Base-by-base conservation (phyloP, 2,797 vertebrate genomes). In the Chanos chanos region DNA sequence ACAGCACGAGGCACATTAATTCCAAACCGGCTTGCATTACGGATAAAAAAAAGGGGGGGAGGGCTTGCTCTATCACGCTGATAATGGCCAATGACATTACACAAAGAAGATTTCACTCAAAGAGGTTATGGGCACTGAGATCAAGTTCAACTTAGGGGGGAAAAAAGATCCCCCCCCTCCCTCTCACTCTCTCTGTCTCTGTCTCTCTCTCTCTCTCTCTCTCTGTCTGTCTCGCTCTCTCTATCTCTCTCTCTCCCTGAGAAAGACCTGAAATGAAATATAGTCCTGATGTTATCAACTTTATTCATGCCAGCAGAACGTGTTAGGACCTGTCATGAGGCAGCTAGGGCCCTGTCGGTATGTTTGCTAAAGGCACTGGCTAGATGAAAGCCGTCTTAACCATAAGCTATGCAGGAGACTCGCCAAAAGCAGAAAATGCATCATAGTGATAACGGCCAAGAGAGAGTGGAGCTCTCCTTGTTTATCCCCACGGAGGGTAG, bases 331-430 rank as follows among this genome's bases (percentile, higher is more conserved):
- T 82, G 85, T 85, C 83, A 79, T 66, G 70, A 81, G 81, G 82
- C 85, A 86, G 81, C 65, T 58, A 74, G 73, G 80, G 85, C 84
- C 50, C 85, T 75, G 70, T 64, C 65, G 65, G 67, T 70, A 64
- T 78, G 69, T 75, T 82, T 86, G 85, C 86, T 90, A 73, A 82
- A 89, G 86, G 87, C 84, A 76, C 75, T 82, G 82, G 77, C 78
- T 72, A 86, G 86, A 89, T 87, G 86, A 89, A 88, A 87, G 87
- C 80, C 81, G 80, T 81, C 86, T 87, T 88, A 87, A 87, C 83
- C 86, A 86, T 86, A 87, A 89, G 86, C 86, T 86, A 89, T 89
- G 86, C 83, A 83, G 84, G 86, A 89, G 78, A 79, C 41, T 66
- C 83, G 85, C 87, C 87, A 89, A 79, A 72, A 82, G 81, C 79